These are phyloP conservation scores for Orussus abietinus DNA, from an alignment of 1,140 invertebrate genomes.

Conservation along the genomic window DNA sequence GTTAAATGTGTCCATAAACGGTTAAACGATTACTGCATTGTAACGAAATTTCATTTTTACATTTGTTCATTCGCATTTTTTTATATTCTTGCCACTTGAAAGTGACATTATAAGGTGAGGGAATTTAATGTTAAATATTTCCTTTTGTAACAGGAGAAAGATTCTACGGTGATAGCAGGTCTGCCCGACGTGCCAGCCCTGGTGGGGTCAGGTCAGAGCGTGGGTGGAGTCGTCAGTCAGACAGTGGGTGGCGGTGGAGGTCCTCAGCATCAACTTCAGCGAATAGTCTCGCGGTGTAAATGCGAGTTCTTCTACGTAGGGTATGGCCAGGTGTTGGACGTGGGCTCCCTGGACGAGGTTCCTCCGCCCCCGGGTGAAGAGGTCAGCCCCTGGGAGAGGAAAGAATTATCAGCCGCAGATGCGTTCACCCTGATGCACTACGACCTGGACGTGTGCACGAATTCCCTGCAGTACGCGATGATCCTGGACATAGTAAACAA, in stretches of 20 bases:
- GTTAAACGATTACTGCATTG: too few species aligned
- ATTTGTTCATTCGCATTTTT: neutral
- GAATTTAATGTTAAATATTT: too few species aligned
- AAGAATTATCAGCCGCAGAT: constrained; percentile 82
- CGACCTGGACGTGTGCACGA: constrained; percentile 95
- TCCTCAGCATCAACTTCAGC: constrained; percentile 70
- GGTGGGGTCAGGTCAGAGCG: constrained; percentile 90
- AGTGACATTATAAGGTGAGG: too few species aligned
- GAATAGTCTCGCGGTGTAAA: constrained; percentile 94
- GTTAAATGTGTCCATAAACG: too few species aligned
- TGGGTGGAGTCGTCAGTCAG: constrained; percentile 91
- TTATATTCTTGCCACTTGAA: neutral
- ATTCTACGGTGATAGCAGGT: constrained; percentile 70
- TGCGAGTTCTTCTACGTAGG: constrained; percentile 98
- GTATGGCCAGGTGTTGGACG: constrained; percentile 82
- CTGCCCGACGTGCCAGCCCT: constrained; percentile 82
- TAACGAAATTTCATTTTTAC: neutral
- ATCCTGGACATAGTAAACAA: constrained; percentile 97
- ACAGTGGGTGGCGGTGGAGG: constrained; percentile 80
- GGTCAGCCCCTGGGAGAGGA: constrained; percentile 67
- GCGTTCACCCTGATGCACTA: constrained; percentile 98
- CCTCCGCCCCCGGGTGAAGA: constrained; percentile 68
- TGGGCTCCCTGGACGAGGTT: constrained; percentile 61
- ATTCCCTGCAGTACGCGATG: constrained; percentile 94
- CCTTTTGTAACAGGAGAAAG: constrained; percentile 74